Conservation (phyloP, 2,888 invertebrate genomes). For the Drosophila aldrichi region DNA sequence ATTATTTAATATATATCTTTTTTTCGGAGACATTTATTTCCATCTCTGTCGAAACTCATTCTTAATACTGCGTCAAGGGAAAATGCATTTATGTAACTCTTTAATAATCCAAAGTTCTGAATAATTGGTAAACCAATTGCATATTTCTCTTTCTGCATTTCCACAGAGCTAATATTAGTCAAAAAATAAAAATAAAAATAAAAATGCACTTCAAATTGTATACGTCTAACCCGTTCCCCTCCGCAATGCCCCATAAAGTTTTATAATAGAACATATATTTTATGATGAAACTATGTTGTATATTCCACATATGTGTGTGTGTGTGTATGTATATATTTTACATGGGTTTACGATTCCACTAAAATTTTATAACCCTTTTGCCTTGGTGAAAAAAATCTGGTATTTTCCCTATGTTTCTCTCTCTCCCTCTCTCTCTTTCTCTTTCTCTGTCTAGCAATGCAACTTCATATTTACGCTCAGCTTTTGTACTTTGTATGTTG, state of each 20-base stretch:
- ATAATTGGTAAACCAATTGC: background rate
- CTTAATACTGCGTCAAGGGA: background rate
- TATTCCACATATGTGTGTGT: background rate
- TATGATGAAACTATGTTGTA: background rate
- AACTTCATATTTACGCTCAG: slow-evolving; percentile 38
- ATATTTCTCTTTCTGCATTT: too few relatives aligned
- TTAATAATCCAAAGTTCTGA: background rate
- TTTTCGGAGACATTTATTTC: too few relatives aligned
- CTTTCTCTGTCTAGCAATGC: background rate
- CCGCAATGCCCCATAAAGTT: slow-evolving; percentile 5
- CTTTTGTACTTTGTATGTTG: slow-evolving; percentile 37
- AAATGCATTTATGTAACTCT: background rate
- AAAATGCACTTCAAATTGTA: background rate
- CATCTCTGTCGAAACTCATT: too few relatives aligned
- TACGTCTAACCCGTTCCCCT: background rate
- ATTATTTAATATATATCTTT: too few relatives aligned
- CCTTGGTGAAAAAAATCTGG: slow-evolving; percentile 15
- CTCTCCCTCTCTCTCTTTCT: background rate
- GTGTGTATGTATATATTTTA: background rate
- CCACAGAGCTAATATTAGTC: background rate
- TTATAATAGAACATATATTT: slow-evolving; percentile 9
- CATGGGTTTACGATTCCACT: slow-evolving; percentile 17
- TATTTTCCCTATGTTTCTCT: background rate
- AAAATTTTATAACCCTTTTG: slow-evolving; percentile 15
- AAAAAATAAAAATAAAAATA: background rate